A percentile compares a stretch with the other conserved stretches of the same genome.
Conservation (phyloP, 2,797 vertebrate genomes). For the Trachurus trachurus region DNA sequence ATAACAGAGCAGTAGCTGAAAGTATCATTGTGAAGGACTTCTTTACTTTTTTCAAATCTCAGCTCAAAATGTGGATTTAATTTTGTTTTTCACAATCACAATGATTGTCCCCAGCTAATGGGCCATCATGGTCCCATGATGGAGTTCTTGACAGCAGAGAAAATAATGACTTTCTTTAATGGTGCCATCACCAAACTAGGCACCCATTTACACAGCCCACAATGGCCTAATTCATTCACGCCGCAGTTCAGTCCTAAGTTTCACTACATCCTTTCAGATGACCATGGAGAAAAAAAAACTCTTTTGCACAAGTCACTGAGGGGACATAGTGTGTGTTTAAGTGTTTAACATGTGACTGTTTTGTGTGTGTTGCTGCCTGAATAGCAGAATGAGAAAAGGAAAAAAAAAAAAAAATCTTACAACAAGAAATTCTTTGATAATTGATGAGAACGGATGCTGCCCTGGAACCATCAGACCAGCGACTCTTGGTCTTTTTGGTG, state of each 20-base stretch:
- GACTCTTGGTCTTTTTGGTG: not conserved
- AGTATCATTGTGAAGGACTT: not conserved
- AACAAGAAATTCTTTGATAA: constrained; percentile 1
- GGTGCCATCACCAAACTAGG: constrained; percentile 66
- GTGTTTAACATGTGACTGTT: constrained; percentile 19
- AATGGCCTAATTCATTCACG: constrained; percentile 67
- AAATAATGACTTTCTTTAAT: constrained; percentile 46
- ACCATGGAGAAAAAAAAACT: constrained; percentile 6
- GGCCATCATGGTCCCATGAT: constrained; percentile 6
- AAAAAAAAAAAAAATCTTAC: not conserved
- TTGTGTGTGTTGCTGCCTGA: not conserved
- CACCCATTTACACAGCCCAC: constrained; percentile 66
- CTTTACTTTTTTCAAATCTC: not conserved
- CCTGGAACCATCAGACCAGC: not conserved
- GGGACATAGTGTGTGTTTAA: not conserved
- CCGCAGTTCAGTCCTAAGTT: constrained; percentile 22
- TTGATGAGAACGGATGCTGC: not conserved
- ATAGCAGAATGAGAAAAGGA: not conserved
- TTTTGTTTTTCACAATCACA: not conserved
- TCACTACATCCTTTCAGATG: constrained; percentile 46
- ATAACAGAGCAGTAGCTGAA: not conserved
- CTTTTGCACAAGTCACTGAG: not conserved
- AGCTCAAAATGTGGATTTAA: not conserved
- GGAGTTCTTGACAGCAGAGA: constrained; percentile 14
- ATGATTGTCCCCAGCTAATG: constrained; percentile 28